Base-by-base conservation (phyloP, 2,113 vertebrate species). In the Eidolon helvum region DNA sequence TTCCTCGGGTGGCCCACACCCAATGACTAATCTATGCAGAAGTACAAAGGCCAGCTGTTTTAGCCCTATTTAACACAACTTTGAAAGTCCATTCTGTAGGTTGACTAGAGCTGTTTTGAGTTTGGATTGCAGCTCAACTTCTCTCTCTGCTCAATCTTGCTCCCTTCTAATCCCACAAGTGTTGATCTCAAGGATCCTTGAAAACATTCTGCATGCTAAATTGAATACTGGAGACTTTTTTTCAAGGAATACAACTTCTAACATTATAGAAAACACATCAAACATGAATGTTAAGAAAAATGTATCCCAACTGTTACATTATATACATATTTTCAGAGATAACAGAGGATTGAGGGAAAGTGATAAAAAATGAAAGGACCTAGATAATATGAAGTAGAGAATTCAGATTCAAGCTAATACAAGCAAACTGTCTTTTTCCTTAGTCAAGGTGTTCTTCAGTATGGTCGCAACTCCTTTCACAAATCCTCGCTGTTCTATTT, bases 361-460 rank as follows among this genome's bases (percentile, higher is more conserved):
- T 50, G 18, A 69, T 74, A 26, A 85, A 69, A 30, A 66, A 61
- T 35, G n/a, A 4, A 69, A 93, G 18, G 6, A 40, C 24, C 77
- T 94, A 38, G 11, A 40, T 50, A 94, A 48, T 50, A 63, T 43
- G 4, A 10, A 61, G 4, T 68, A 87, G 10, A 72, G 45, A 94
- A 72, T 72, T 72, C 79, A 89, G 24, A 1, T 35, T 74, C 6
- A 83, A 68, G 7, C 4, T 72, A 83, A 50, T 43, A 30, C 5
- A 33, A 91, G 80, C 10, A 45, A 74, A 74, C 43, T 74, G 24
- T 11, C 16, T 45, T 33, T 63, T 9, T 83, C 38, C 40, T 63
- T 3, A 63, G 38, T 63, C 43, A 48, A 45, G 71, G 79, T 33
- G 63, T 99, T 99, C 97, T 74, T 24, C 24, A 48, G 30, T 74